phyloP scores from a whole-genome alignment of 2,113 vertebrate genomes.

The Myrmophylax atrothorax region DNA sequence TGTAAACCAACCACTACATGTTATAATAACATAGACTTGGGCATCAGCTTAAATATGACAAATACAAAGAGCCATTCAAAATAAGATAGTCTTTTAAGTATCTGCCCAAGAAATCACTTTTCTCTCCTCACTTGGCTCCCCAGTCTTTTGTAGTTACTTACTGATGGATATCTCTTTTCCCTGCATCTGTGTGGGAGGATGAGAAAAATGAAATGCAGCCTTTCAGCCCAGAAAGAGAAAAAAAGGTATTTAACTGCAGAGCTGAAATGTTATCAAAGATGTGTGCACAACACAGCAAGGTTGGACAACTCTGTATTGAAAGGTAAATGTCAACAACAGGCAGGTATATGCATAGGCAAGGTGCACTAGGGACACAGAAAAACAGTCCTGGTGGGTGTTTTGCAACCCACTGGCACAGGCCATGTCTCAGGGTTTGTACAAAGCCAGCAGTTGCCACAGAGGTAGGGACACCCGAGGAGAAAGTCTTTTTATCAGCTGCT shows the following conservation, averaged over 20 bases:
- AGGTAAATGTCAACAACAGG: not conserved
- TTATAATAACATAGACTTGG: not conserved
- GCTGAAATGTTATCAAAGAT: not conserved
- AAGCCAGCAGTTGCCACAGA: not conserved
- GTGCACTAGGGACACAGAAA: fast-evolving
- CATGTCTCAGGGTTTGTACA: not conserved
- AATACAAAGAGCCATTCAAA: conserved; percentile 16
- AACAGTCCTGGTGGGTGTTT: not conserved
- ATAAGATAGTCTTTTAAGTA: not conserved
- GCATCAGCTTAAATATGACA: not conserved
- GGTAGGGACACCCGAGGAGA: not conserved
- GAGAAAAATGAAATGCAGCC: not conserved
- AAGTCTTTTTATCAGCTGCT: not conserved
- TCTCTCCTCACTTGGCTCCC: not conserved
- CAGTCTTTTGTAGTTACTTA: not conserved
- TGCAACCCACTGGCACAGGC: not conserved
- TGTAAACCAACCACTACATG: not conserved
- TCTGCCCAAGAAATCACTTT: not conserved
- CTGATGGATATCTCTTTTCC: conserved; percentile 4
- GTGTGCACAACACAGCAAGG: not conserved
- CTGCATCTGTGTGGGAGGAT: not conserved
- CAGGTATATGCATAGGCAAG: not conserved
- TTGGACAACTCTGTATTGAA: not conserved
- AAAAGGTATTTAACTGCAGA: not conserved
- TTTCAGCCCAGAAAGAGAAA: not conserved